Conservation (phyloP, 92 coral and sea anemone species). For the Umimayanthus kanabou region DNA sequence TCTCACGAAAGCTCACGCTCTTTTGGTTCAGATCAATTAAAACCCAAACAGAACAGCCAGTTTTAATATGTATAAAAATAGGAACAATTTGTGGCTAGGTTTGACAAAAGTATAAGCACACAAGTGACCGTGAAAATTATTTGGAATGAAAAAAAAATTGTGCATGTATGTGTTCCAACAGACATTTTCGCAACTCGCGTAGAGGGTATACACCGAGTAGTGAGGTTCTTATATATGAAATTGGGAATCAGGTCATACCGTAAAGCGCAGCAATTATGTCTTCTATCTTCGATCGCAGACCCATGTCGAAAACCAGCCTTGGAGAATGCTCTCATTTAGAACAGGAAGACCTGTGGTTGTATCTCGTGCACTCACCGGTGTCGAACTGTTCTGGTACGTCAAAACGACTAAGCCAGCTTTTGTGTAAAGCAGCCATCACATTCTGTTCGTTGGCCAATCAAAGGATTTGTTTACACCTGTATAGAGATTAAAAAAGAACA, state of each 20-base stretch:
- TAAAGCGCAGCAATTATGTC: background rate
- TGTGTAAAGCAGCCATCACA: background rate
- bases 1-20: no score
- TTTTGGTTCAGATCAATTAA: no score
- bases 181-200: background rate
- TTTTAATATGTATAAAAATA: no score
- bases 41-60: no score
- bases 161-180: no score
- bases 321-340: background rate
- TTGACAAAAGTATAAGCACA: no score
- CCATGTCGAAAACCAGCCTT: background rate
- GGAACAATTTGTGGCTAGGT: no score
- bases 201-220: background rate
- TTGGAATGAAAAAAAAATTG: no score
- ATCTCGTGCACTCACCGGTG: background rate
- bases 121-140: no score
- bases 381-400: background rate
- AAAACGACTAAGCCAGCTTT: background rate
- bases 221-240: background rate
- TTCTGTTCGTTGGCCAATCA: background rate
- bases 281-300: constrained; percentile 5
- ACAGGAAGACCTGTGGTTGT: background rate
- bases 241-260: background rate
- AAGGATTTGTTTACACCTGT: constrained; percentile 13
- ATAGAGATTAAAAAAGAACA: background rate